These are phyloP conservation scores for Caloenas nicobarica DNA, from an alignment of 2,113 vertebrate genomes.

Conservation along the genomic window DNA sequence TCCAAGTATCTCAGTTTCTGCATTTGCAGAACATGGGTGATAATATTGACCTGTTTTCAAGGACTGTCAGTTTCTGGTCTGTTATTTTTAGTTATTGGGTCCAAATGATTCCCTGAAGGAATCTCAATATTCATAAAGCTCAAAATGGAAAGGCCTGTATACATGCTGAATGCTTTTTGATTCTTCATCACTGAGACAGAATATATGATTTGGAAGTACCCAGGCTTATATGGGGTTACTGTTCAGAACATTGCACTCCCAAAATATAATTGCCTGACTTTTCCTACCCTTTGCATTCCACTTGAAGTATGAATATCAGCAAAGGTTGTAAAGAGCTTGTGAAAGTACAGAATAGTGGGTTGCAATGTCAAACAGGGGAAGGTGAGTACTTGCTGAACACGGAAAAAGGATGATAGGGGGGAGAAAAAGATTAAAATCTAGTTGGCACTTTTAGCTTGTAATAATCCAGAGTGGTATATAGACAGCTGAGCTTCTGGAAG, in stretches of 20 bases:
- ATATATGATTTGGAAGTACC: not conserved
- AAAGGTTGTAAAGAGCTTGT: not conserved
- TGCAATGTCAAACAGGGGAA: not conserved
- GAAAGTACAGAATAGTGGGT: not conserved
- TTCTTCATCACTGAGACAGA: not conserved
- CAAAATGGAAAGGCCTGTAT: not conserved
- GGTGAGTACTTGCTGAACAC: not conserved
- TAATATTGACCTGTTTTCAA: not conserved
- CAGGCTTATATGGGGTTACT: not conserved
- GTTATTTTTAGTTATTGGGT: not conserved
- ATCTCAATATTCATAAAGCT: not conserved
- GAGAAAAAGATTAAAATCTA: not conserved
- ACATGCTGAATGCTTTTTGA: not conserved
- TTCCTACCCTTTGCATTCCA: not conserved
- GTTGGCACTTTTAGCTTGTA: not conserved
- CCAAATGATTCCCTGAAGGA: not conserved
- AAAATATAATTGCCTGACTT: not conserved
- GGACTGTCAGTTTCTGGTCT: not conserved
- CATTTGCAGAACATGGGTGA: not conserved
- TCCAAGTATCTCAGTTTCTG: not conserved
- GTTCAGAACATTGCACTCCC: not conserved
- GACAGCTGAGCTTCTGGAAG: not conserved
- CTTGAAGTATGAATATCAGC: not conserved
- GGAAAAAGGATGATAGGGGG: not conserved
- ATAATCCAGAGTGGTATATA: not conserved